Evolutionary conservation across 64 coral and sea anemone genomes (phyloP), one percentile per base, ranked within the genome.

Genomic region (Dendronephthya gigantea): DNA sequence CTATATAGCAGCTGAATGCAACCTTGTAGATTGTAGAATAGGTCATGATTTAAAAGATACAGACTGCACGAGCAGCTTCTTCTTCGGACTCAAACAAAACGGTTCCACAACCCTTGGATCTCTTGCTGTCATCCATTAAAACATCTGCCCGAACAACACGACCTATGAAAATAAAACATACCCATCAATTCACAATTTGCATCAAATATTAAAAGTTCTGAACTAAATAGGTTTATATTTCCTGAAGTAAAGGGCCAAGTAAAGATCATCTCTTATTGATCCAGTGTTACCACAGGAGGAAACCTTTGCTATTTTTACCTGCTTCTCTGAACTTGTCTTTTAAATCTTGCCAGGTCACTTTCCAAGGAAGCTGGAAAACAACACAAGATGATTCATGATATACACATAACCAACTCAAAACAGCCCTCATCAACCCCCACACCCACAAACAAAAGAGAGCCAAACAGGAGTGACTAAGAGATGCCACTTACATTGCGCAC

Each of bases 251-350:
- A 11, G 11, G 41, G 41, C 11, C 41, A 4, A 45, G 41, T 45
- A 45, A 45, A 11, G 41, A 11, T 45, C 41, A 45, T 45, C 41
- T 45, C 41, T 45, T 45, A 45, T 45, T 45, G 41, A 11, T 45
- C 41, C 41, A 45, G 41, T 45, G 41, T 45, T 45, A 45, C 41
- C 11, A 45, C 41, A 45, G 41, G 41, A 45, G 41, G 41, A 45
- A 45, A 45, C 41, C 41, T 45, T 6, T 6, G 41, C 41, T 45
- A 45, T 23, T 69, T 40, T 86, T 62, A 93, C 94, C 94, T 87
- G 92, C 94, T 48, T 90, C 86, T 89, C 92, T 86, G 66, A 97
- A 97, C 50, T 97, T 97, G 85, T 97, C 94, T 75, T 97, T 97
- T 22, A 97, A 83, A 86, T 97, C 92, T 75, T 97, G 94, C 94